Percentiles rank a stretch among this genome's conserved stretches.
These are phyloP conservation scores for Cremastinae sp. DNA, from an alignment of 2,888 invertebrate species.

Conservation along the genomic window DNA sequence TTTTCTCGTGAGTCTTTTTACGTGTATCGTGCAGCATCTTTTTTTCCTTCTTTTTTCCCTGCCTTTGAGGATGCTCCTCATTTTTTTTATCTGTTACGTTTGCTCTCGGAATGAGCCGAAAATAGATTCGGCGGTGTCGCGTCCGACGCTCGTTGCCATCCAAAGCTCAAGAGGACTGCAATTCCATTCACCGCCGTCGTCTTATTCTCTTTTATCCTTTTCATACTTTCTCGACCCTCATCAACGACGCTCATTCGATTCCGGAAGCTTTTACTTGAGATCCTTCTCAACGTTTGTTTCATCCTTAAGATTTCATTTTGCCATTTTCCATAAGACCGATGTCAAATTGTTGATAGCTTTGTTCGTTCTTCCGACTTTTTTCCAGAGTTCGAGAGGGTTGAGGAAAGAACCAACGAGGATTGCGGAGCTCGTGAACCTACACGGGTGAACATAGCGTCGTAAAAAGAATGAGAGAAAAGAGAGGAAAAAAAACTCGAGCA, in stretches of 20 bases:
- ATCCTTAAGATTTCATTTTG: too few species aligned
- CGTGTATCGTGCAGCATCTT: conserved; percentile 12
- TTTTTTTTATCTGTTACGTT: too few species aligned
- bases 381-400: not conserved
- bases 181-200: too few species aligned
- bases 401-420: not conserved
- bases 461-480: too few species aligned
- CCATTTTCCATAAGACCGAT: too few species aligned
- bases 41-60: conserved; percentile 18
- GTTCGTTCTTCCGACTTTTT: not conserved
- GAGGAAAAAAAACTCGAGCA: conserved; percentile 24
- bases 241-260: not conserved
- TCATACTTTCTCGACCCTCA: not conserved
- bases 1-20: conserved; percentile 59
- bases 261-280: not conserved
- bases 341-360: conserved; percentile 7
- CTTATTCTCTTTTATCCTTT: conserved; percentile 21
- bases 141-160: too few species aligned
- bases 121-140: too few species aligned
- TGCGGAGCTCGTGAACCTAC: too few species aligned
- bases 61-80: not conserved
- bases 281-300: conserved; percentile 28
- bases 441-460: too few species aligned
- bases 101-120: too few species aligned
- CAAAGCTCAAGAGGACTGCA: too few species aligned